Evolutionary conservation across 2,113 vertebrate genomes (phyloP).

Genomic region (Sinosuthora webbiana): DNA sequence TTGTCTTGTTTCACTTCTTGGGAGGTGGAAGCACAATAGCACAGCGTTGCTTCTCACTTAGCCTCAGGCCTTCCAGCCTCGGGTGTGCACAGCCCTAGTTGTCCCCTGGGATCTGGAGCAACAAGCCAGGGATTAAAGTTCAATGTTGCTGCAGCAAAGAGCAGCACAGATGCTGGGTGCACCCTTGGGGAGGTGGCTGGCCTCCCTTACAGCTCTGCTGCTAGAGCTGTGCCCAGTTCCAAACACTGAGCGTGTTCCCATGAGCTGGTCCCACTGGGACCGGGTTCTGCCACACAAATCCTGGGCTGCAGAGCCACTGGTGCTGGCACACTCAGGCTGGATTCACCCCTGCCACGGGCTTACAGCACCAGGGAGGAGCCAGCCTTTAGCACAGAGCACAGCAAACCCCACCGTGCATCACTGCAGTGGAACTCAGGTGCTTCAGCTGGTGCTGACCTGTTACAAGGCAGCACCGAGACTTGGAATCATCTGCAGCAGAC

Average conservation of each 20-base stretch:
- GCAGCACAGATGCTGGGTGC: not conserved
- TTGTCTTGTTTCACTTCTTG: not conserved
- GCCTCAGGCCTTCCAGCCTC: slow-evolving; percentile 33
- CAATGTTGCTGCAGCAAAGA: not conserved
- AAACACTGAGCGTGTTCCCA: fast-evolving
- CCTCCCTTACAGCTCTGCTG: not conserved
- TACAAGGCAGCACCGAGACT: fast-evolving
- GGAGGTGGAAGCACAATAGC: not conserved
- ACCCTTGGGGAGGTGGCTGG: not conserved
- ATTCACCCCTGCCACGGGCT: fast-evolving
- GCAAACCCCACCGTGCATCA: fast-evolving
- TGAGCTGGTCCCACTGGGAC: not conserved
- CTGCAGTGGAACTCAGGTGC: not conserved
- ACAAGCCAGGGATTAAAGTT: not conserved
- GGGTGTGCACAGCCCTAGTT: not conserved
- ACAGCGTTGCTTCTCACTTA: not conserved
- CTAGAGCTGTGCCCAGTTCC: not conserved
- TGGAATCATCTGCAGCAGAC: not conserved
- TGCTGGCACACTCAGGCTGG: not conserved
- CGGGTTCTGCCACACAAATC: fast-evolving
- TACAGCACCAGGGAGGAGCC: not conserved
- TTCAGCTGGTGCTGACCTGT: not conserved
- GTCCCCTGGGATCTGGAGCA: not conserved
- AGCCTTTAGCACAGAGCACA: not conserved
- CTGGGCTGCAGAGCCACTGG: not conserved